Evolutionary conservation across 2,888 invertebrate species (phyloP), one percentile per base, ranked within the genome.

Genomic region (Prosopocoilus inquinatus): DNA sequence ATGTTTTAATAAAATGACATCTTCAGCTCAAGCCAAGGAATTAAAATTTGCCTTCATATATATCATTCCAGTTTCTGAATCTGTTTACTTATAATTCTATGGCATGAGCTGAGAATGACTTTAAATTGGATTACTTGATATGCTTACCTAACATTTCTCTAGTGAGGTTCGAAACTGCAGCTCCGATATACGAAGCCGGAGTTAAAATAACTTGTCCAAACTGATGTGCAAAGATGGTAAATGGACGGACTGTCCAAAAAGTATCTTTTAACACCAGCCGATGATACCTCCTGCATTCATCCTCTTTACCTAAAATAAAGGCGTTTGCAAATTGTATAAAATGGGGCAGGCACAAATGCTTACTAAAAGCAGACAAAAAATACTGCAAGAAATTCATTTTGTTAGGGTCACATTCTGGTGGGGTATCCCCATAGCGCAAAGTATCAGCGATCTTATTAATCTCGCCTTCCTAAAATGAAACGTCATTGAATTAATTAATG

Each of bases 371-470:
- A 48, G 50, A 51, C 39, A 5, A 36, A 11, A 58, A 35, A 45
- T 58, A 61, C 15, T 49, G 53, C 36, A 44, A 61, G 32, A 32
- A 12, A n/a, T 45, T 33, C 55, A 58, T 53, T 35, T 59, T 57
- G n/a, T 34, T 54, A 3, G 61, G 61, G 53, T 61, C 52, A 52
- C 61, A 61, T 28, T 61, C 15, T 9, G 49, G 41, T 3, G 59
- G 57, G 33, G 59, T 46, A 9, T 49, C 9, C n/a, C 35, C 12
- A 51, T 55, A 58, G 12, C 41, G 50, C 16, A 53, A 9, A 8
- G 50, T 36, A 36, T 58, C 61, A 32, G 57, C 61, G 50, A 61
- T 47, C 47, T 49, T 59, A 34, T 61, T 58, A 44, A 61, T 61
- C 49, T 61, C 61, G 20, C 52, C 55, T 35, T 59, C 59, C 61